Evolutionary conservation across 2,797 vertebrate species (phyloP), one percentile per base, ranked within the genome.

Genomic region (Apogon talboti): DNA sequence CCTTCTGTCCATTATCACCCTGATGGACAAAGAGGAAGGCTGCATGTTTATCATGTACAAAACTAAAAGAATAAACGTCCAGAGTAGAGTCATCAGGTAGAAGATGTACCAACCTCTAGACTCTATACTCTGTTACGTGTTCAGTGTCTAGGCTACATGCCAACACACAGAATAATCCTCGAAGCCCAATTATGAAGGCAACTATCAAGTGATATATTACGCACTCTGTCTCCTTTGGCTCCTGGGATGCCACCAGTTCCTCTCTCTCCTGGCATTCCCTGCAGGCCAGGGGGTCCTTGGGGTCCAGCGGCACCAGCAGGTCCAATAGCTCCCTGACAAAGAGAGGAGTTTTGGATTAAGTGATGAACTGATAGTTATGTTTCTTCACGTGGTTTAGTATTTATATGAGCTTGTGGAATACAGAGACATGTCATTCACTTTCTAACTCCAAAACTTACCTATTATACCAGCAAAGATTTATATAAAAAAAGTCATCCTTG

Each of bases 221-320:
- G 94, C 78, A 99, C 98, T 92, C 98, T 93, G 92, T 99, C 97
- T 77, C 98, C 98, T 82, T 99, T 99, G 77, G 98, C 83, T 56
- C 98, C 98, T 0, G 95, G 58, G 9, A 98, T 98, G 2, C 98
- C 98, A 11, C 94, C 92, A 0, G 94, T 65, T 93, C 98, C 98
- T 84, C 98, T 95, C 90, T 99, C 98, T 1, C 98, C 98, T 0
- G 98, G 98, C 98, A 99, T 99, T 15, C 98, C 98, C 87, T 99
- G 98, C 42, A 99, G 94, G 44, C 98, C 98, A 0, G 97, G 95
- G 53, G 96, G 95, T 3, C 98, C 98, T 84, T 97, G 97, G 62
- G 94, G 69, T 11, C 98, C 97, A 15, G 76, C 43, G 64, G 92
- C 79, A 3, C 98, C 98, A 7, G 88, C 79, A 0, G 96, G 95